Conservation (phyloP, 2,113 vertebrate genomes). For the Apteryx owenii region DNA sequence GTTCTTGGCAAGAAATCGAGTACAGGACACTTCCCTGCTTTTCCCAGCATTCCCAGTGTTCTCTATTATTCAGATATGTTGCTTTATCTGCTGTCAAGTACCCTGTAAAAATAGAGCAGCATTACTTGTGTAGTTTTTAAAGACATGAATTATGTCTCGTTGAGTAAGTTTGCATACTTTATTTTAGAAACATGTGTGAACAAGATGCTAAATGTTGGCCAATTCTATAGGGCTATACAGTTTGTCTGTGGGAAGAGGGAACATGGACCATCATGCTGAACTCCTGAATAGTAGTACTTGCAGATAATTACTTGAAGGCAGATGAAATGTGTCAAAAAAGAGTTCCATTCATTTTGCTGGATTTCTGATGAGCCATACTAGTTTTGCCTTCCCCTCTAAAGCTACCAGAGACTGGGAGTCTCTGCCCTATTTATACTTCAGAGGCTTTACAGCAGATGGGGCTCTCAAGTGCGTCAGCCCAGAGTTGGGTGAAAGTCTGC, state of each 20-base stretch:
- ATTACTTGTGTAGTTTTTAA: neutral
- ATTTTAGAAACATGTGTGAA: neutral
- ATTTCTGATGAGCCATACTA: neutral
- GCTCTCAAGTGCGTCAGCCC: neutral
- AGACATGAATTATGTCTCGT: neutral
- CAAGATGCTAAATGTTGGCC: neutral
- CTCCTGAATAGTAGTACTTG: neutral
- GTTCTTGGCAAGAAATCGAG: neutral
- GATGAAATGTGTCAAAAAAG: neutral
- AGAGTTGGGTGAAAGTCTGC: neutral
- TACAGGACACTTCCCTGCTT: neutral
- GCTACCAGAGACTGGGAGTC: neutral
- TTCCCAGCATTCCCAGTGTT: neutral
- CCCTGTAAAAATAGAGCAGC: neutral
- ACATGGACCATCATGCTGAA: rapidly evolving
- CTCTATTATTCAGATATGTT: neutral
- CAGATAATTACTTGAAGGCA: neutral
- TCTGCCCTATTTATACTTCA: neutral
- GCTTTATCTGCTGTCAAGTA: neutral
- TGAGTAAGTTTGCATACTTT: neutral
- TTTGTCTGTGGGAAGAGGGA: neutral
- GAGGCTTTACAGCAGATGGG: conserved; percentile 20
- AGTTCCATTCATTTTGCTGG: neutral
- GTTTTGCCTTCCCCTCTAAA: neutral
- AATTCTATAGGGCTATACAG: neutral